Base-by-base conservation (phyloP, 2,797 vertebrate genomes). In the Sebastiscus albofasciatus region DNA sequence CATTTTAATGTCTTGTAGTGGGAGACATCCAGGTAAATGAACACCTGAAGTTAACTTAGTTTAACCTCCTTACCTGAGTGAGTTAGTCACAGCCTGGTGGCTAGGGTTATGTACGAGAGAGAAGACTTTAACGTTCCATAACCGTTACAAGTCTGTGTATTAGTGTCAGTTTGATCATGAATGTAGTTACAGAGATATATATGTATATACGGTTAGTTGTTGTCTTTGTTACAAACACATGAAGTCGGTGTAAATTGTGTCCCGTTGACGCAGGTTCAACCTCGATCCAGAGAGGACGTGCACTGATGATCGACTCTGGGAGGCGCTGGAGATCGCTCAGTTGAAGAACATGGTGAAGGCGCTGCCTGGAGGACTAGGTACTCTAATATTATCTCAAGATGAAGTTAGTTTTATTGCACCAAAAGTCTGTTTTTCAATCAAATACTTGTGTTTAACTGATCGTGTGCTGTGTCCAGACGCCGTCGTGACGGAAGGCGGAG, bases 241-340 rank as follows among this genome's bases (percentile, higher is more conserved):
- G 10, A 9, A 14, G 4, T 26, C 24, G 3, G 26, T n/a, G 2
- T 26, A 24, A 36, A 54, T 2, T 1, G 3, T 4, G 18, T 49
- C 29, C 4, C 46, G 9, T 56, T 56, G 31, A 72, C 73, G 20
- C 93, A 99, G 98, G 75, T 98, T 99, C 83, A 99, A 99, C 93
- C 96, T 99, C 79, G 98, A 99, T 82, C 98, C 98, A 0, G 98
- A 98, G 88, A 94, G 96, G 89, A 98, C 95, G 72, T 99, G 98
- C 78, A 97, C 96, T 0, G 98, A 99, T 2, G 97, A 99, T 61
- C 95, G 97, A n/a, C 98, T 99, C 52, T 99, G 98, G 98, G 98
- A 99, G 94, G 98, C 98, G 33, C 91, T 99, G 46, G 98, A 99
- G 94, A 99, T 99, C 61, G 98, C 98, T 77, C 98, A 99, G 92